phyloP scores from a whole-genome alignment of 64 coral and sea anemone species.

The Montipora efflorescens region DNA sequence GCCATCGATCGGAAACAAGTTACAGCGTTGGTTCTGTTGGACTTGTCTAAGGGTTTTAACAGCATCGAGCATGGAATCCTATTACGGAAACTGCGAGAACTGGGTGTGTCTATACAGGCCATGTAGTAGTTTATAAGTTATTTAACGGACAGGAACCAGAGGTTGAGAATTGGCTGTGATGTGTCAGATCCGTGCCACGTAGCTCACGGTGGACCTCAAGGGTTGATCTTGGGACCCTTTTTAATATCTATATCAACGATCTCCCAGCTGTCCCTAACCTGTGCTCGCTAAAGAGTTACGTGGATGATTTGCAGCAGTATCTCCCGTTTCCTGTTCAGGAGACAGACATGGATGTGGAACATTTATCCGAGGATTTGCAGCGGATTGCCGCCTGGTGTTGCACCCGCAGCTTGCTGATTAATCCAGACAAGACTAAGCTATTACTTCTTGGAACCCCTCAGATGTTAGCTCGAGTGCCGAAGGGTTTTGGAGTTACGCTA shows the following conservation, averaged over 20 bases:
- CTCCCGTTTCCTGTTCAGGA: conserved; percentile 22
- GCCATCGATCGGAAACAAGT: too few relatives aligned
- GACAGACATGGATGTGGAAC: background rate
- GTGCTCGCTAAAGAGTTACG: background rate
- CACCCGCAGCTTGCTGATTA: background rate
- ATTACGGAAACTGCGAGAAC: background rate
- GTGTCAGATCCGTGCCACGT: background rate
- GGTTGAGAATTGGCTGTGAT: background rate
- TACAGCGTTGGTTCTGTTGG: too few relatives aligned
- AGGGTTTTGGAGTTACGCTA: too few relatives aligned
- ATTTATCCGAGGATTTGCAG: conserved; percentile 19
- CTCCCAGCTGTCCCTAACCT: background rate
- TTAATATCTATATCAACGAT: background rate
- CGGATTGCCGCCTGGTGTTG: conserved; percentile 14
- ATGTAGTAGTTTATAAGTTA: conserved; percentile 13
- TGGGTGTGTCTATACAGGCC: conserved; percentile 29
- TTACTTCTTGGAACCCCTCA: background rate
- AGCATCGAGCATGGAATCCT: background rate
- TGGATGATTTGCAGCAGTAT: background rate
- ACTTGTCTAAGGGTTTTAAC: background rate
- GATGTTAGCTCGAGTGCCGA: background rate
- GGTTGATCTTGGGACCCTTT: background rate
- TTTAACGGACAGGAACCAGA: conserved; percentile 2
- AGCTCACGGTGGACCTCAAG: background rate
- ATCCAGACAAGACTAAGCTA: conserved; percentile 1